These are phyloP conservation scores for Nineta flava DNA, from an alignment of 2,888 invertebrate species.

Conservation along the genomic window DNA sequence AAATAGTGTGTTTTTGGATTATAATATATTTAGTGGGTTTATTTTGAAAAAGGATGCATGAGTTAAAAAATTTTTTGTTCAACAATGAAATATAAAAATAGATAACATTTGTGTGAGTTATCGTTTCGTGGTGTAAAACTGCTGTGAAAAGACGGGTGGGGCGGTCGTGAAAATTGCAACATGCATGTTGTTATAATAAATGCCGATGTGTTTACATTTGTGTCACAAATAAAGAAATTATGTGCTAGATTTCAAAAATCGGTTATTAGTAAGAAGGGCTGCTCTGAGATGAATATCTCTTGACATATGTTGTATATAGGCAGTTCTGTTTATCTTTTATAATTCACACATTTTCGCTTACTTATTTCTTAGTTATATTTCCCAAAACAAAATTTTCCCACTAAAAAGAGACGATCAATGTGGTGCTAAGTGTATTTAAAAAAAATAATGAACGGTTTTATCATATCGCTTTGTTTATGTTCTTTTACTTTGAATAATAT, in stretches of 20 bases:
- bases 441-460: background rate
- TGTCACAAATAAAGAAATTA: background rate
- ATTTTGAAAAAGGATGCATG: background rate
- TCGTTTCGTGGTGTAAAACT: background rate
- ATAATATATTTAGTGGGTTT: too few species aligned
- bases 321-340: background rate
- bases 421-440: background rate
- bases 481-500: background rate
- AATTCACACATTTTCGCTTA: background rate
- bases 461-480: background rate
- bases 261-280: background rate
- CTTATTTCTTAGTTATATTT: background rate
- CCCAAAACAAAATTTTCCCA: background rate
- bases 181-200: slow-evolving; percentile 3
- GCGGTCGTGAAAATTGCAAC: slow-evolving; percentile 1
- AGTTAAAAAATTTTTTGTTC: background rate
- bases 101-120: background rate
- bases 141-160: background rate
- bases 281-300: background rate
- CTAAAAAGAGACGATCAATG: background rate
- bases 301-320: slow-evolving; percentile 1
- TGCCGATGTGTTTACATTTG: background rate
- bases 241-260: background rate
- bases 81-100: background rate
- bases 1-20: too few species aligned